A percentile compares a stretch with the other conserved stretches of the same genome.
Evolutionary conservation across 2,797 vertebrate genomes (phyloP).

Genomic region (Trichosurus vulpecula): DNA sequence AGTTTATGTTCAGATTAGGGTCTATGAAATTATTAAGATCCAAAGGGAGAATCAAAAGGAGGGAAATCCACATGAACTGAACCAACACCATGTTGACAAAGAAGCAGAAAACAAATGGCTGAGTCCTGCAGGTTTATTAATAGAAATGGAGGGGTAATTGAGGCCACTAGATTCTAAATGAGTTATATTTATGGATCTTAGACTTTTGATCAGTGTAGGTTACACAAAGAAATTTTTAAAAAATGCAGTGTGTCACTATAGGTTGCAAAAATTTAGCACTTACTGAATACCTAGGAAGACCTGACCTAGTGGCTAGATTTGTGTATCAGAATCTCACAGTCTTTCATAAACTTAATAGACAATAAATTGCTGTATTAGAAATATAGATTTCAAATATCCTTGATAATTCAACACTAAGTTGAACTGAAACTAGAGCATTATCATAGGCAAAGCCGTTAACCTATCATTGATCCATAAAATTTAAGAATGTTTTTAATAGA

Average conservation of each 20-base stretch:
- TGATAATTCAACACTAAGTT: neutral
- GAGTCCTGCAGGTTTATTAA: neutral
- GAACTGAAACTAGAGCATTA: neutral
- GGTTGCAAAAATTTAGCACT: neutral
- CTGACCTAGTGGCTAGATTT: neutral
- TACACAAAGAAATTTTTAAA: neutral
- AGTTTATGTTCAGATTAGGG: neutral
- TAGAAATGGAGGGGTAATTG: neutral
- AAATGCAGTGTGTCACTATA: neutral
- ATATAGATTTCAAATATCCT: neutral
- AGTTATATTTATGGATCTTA: neutral
- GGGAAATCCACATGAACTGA: neutral
- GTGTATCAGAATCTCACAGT: neutral
- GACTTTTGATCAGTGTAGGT: neutral
- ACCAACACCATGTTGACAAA: neutral
- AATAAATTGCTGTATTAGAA: neutral
- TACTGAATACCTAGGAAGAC: neutral
- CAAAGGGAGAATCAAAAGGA: neutral
- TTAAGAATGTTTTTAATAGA: no score
- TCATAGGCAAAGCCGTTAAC: neutral
- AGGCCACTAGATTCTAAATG: neutral
- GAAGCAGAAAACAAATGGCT: neutral
- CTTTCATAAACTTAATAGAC: neutral
- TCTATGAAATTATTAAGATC: neutral
- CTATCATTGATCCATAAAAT: no score